Conservation (phyloP, 2,797 vertebrate genomes). For the Semotilus atromaculatus region DNA sequence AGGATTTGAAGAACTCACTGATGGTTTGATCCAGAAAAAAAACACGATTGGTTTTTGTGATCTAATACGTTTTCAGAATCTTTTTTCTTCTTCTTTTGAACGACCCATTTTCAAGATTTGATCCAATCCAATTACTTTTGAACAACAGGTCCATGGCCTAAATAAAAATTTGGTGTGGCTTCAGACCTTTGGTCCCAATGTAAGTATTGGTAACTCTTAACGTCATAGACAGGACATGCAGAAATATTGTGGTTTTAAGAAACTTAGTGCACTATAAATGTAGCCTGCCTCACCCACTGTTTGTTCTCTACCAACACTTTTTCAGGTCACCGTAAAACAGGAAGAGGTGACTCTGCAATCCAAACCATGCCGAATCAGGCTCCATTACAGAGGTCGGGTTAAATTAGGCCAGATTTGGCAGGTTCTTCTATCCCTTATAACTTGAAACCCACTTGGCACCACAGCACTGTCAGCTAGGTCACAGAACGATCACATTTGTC, state of each 20-base stretch:
- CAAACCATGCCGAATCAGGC: slow-evolving; percentile 42
- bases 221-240: background rate
- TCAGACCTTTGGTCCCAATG: background rate
- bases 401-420: slow-evolving; percentile 71
- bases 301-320: slow-evolving; percentile 56
- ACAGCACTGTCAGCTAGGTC: slow-evolving; percentile 31
- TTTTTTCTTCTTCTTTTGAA: no score
- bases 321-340: slow-evolving; percentile 36
- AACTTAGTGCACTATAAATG: background rate
- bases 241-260: background rate
- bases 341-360: slow-evolving; percentile 56
- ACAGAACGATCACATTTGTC: slow-evolving; percentile 7
- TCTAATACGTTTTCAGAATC: no score
- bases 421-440: slow-evolving; percentile 69
- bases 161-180: background rate
- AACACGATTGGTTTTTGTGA: no score
- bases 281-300: background rate
- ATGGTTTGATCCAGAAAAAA: no score
- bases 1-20: no score
- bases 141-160: background rate
- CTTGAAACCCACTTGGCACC: slow-evolving; percentile 65
- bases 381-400: slow-evolving; percentile 76
- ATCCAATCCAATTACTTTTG: background rate
- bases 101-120: no score
- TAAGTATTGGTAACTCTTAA: background rate